Percentiles rank a stretch among this genome's conserved stretches.
These are phyloP conservation scores for Melanitta fusca DNA, from an alignment of 2,797 vertebrate genomes.

Conservation along the genomic window DNA sequence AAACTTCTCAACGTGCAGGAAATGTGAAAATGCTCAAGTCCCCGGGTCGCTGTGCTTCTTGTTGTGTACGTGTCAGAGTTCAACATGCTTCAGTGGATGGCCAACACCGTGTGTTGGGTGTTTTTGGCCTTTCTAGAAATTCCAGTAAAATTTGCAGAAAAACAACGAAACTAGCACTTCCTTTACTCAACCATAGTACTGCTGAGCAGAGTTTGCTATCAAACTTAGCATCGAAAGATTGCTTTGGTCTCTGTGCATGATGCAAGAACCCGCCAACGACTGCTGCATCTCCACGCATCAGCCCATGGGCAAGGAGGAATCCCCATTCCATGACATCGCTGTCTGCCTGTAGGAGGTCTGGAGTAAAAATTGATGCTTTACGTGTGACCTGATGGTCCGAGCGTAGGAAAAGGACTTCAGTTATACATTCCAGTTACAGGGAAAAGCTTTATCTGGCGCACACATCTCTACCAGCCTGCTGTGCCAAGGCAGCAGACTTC, in stretches of 20 bases:
- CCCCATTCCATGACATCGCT: background rate
- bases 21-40: background rate
- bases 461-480: background rate
- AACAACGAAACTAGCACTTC: background rate
- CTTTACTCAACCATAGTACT: fast-evolving
- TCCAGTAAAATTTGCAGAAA: background rate
- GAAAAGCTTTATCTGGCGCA: background rate
- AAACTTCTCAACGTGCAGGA: background rate
- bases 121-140: background rate
- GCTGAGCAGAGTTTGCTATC: background rate
- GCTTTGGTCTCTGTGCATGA: background rate
- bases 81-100: background rate
- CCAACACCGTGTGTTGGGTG: fast-evolving
- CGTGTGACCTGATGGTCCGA: no score
- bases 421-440: background rate
- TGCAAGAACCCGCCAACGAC: fast-evolving
- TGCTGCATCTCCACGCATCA: background rate
- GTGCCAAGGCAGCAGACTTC: background rate
- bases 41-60: background rate
- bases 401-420: background rate
- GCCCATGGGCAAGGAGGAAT: background rate
- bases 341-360: background rate
- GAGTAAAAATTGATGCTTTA: background rate
- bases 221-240: background rate
- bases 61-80: fast-evolving